Evolutionary conservation across 1,140 invertebrate species (phyloP), one percentile per base, ranked within the genome.

Genomic region (Anagrus nilaparvatae): DNA sequence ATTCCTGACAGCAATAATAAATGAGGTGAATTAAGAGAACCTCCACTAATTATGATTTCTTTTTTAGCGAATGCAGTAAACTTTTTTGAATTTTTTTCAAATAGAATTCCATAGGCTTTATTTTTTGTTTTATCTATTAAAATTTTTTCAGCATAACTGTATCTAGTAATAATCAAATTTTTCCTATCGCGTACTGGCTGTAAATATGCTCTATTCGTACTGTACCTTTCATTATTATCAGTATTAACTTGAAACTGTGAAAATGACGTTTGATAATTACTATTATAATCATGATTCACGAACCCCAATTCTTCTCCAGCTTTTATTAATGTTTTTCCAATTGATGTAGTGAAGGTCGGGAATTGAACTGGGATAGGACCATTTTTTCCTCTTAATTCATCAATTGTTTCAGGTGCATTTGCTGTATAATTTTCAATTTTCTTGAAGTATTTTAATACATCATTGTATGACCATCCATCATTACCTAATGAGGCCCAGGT

Each of bases 21-120:
- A 52, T 85, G 81, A 1, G 82, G 77, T 5, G 80, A 77, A 36
- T 82, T 81, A 31, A 85, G 73, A 0, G 79, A 69, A 2, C 84
- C 84, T 12, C 75, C 78, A 24, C 76, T 70, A 14, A 85, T 50
- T 36, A 87, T 74, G 2, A 85, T 70, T 59, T 85, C 82, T 48
- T 66, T 71, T 14, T 6, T 42, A 1, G 23, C 16, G 9, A 14
- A 19, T 13, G 48, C 13, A 29, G 44, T 16, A 5, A 20, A 38
- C 33, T 40, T 8, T 54, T 54, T 44, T 44, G 60, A 42, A 54
- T 54, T 28, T 63, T 55, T 55, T n/a, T n/a, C n/a, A n/a, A n/a
- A 50, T 35, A 48, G 50, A 25, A 34, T n/a, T 3, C 32, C 32
- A 3, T 21, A 3, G 10, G 32, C 12, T 21, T 3, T 21, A 13